phyloP scores from a whole-genome alignment of 2,888 invertebrate genomes.

The Nomada lathburiana region DNA sequence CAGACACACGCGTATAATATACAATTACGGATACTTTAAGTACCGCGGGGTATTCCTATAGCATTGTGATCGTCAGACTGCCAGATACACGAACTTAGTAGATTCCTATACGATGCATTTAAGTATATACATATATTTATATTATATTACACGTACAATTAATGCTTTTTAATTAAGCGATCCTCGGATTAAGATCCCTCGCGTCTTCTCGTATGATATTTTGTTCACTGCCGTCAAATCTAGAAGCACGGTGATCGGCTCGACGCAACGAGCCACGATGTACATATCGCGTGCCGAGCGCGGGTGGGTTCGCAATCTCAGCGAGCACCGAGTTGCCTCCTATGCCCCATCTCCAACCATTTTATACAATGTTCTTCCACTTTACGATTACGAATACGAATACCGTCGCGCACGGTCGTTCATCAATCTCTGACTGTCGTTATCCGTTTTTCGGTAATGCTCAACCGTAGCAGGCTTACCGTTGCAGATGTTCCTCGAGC shows the following conservation, averaged over 20 bases:
- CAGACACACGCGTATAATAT: conserved; percentile 4
- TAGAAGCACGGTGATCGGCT: conserved; percentile 42
- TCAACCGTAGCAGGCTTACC: background rate
- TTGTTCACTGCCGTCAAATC: conserved; percentile 47
- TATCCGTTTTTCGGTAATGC: background rate
- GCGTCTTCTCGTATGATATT: conserved; percentile 54
- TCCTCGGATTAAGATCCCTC: conserved; percentile 65
- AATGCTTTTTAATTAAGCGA: conserved; percentile 69
- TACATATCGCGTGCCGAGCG: conserved; percentile 38
- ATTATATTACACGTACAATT: conserved; percentile 72
- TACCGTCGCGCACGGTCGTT: background rate
- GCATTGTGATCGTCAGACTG: conserved; percentile 80
- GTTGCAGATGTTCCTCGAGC: conserved; percentile 22
- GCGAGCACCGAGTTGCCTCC: background rate
- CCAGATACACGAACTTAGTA: conserved; percentile 78
- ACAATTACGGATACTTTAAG: conserved; percentile 53
- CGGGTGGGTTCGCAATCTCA: background rate
- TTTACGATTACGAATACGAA: background rate
- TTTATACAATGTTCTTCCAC: conserved; percentile 40
- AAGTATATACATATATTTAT: conserved; percentile 78
- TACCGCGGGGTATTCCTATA: conserved; percentile 75
- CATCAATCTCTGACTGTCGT: background rate
- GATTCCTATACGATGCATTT: conserved; percentile 83
- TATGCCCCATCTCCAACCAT: background rate
- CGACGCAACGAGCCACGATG: conserved; percentile 33